These are phyloP conservation scores for Pachypeltis micranthus DNA, from an alignment of 1,140 invertebrate genomes.

Conservation along the genomic window DNA sequence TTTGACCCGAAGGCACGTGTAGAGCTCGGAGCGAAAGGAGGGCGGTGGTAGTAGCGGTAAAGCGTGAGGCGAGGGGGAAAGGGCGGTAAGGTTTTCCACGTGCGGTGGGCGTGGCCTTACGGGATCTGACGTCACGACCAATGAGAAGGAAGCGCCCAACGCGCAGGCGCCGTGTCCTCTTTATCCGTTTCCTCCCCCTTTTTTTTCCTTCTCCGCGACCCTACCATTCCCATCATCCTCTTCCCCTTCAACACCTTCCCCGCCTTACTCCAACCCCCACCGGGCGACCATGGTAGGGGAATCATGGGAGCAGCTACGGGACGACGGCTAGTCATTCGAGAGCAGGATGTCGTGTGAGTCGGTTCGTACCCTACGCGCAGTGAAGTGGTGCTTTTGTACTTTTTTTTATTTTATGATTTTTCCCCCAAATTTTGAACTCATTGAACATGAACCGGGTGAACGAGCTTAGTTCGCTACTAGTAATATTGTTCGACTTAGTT, in stretches of 20 bases:
- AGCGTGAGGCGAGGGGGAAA: background rate
- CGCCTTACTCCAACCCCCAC: background rate
- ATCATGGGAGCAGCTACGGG: background rate
- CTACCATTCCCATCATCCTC: conserved; percentile 18
- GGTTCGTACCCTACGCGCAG: no score
- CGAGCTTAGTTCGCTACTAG: no score
- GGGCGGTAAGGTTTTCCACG: background rate
- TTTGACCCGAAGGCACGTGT: conserved; percentile 15
- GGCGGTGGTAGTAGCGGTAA: conserved; percentile 17
- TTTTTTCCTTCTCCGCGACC: conserved; percentile 33
- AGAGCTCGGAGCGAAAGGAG: conserved; percentile 23
- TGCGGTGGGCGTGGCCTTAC: conserved; percentile 6
- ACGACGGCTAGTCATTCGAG: background rate
- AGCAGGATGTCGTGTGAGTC: background rate
- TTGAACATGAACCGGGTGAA: no score
- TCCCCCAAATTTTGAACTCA: no score
- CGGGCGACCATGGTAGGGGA: background rate
- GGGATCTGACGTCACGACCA: conserved; percentile 26
- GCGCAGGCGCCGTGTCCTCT: conserved; percentile 34
- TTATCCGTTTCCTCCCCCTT: conserved; percentile 35
- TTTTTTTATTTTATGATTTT: no score
- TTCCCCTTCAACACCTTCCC: background rate
- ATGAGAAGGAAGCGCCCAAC: conserved; percentile 32
- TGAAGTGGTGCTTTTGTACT: no score
- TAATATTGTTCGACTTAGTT: background rate